phyloP scores from a whole-genome alignment of 2,888 invertebrate species.

The Pedicia rivosa region DNA sequence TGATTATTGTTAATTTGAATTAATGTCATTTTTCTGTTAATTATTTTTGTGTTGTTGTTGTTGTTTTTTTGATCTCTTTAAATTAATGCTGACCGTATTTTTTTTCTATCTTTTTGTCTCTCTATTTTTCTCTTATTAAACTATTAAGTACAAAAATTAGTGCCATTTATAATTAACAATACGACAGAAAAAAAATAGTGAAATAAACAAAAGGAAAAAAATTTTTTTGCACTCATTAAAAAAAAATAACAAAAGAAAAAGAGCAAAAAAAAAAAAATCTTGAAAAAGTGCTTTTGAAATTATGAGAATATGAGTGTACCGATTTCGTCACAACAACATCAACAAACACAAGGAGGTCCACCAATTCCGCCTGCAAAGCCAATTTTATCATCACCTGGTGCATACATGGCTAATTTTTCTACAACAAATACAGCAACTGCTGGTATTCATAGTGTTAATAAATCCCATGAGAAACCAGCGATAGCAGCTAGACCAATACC shows the following conservation, averaged over 20 bases:
- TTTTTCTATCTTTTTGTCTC: too few relatives aligned
- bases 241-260: too few relatives aligned
- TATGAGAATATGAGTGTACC: constrained; percentile 5
- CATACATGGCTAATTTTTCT: constrained; percentile 19
- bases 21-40: not conserved
- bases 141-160: too few relatives aligned
- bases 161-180: too few relatives aligned
- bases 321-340: constrained; percentile 1
- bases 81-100: too few relatives aligned
- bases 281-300: too few relatives aligned
- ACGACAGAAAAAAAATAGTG: too few relatives aligned
- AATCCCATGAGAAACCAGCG: constrained; percentile 19
- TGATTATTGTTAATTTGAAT: constrained; percentile 1
- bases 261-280: too few relatives aligned
- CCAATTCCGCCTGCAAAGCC: constrained; percentile 18
- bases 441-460: constrained; percentile 20
- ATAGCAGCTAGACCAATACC: constrained; percentile 50
- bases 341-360: constrained; percentile 15
- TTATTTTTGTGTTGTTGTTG: not conserved
- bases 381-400: constrained; percentile 18
- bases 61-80: too few relatives aligned
- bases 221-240: too few relatives aligned
- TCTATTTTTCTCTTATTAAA: too few relatives aligned
- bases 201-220: too few relatives aligned
- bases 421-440: constrained; percentile 17